Conservation (phyloP, 2,888 invertebrate genomes). For the Lithodes maja region DNA sequence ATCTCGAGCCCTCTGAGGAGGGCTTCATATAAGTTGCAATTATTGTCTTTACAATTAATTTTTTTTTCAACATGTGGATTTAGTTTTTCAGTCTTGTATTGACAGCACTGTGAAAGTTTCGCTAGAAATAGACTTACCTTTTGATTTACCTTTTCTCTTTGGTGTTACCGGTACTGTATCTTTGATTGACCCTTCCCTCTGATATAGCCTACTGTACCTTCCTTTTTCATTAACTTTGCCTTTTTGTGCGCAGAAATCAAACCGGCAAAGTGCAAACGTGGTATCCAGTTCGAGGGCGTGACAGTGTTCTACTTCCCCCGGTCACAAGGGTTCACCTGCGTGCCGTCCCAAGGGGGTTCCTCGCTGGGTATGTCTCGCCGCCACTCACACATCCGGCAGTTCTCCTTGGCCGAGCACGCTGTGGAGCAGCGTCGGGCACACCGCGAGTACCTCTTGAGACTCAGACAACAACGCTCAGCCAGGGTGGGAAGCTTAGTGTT, state of each 20-base stretch:
- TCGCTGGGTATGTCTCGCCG: constrained; percentile 90
- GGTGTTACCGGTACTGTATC: too few species aligned
- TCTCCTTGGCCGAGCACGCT: constrained; percentile 91
- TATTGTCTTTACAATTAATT: too few species aligned
- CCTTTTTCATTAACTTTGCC: not conserved
- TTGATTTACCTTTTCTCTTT: too few species aligned
- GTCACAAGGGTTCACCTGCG: constrained; percentile 91
- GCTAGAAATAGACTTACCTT: too few species aligned
- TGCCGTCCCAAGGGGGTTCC: constrained; percentile 83
- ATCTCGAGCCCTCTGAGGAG: too few species aligned
- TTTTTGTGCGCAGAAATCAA: constrained; percentile 29
- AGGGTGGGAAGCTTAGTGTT: too few species aligned
- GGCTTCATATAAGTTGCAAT: too few species aligned
- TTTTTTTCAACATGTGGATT: too few species aligned
- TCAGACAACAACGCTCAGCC: constrained; percentile 55
- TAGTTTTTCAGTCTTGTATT: too few species aligned
- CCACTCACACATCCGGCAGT: constrained; percentile 83
- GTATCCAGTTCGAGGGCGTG: constrained; percentile 91
- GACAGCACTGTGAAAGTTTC: too few species aligned
- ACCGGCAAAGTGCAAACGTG: constrained; percentile 50
- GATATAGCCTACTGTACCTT: not conserved
- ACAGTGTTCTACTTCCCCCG: constrained; percentile 97
- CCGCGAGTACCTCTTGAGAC: constrained; percentile 75
- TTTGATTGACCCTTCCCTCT: not conserved
- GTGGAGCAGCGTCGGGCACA: constrained; percentile 91